Conservation (phyloP, 2,888 invertebrate genomes). For the Lymantria monacha region DNA sequence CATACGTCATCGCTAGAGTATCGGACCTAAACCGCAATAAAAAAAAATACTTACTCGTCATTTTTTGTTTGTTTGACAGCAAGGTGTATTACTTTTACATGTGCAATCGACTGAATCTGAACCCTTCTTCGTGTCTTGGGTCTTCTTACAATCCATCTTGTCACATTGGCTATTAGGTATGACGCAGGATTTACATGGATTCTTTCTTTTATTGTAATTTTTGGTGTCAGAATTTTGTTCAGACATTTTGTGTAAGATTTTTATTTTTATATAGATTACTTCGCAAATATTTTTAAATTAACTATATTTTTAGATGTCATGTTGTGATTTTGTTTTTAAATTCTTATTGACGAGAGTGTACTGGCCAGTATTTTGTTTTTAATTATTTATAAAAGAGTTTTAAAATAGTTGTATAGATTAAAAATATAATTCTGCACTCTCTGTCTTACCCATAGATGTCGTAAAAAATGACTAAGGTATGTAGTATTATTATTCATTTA, state of each 20-base stretch:
- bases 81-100: neutral
- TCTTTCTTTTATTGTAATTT: conserved; percentile 29
- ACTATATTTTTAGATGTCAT: neutral
- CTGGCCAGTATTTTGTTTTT: neutral
- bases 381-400: too few species aligned
- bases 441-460: too few species aligned
- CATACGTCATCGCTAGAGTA: too few species aligned
- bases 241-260: conserved; percentile 30
- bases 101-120: neutral
- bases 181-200: conserved; percentile 38
- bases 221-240: conserved; percentile 26
- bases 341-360: neutral
- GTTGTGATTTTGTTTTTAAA: neutral
- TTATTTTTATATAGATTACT: neutral
- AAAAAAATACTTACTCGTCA: neutral
- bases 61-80: neutral
- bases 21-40: too few species aligned
- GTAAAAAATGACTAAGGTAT: too few species aligned
- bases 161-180: conserved; percentile 13
- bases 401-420: too few species aligned
- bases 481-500: too few species aligned
- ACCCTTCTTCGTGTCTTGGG: conserved; percentile 3
- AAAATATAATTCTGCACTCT: too few species aligned
- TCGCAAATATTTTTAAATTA: neutral
- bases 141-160: neutral